Evolutionary conservation across 1,140 invertebrate species (phyloP).

Genomic region (Helicoverpa armigera): DNA sequence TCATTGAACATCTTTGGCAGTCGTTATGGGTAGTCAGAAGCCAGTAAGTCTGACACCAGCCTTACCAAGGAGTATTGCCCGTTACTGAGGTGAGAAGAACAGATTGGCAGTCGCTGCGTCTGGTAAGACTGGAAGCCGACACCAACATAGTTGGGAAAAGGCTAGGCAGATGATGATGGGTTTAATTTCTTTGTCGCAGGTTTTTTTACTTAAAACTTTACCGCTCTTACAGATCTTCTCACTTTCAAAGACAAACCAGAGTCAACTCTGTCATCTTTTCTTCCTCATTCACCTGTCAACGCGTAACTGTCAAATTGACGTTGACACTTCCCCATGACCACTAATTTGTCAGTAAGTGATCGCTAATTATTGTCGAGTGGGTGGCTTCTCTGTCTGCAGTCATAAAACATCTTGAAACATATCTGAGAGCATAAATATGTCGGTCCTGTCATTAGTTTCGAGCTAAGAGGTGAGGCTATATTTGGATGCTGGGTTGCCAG

Average conservation of each 20-base stretch:
- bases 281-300: neutral
- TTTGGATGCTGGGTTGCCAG: slow-evolving; percentile 13
- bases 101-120: no score
- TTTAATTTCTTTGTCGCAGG: no score
- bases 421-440: slow-evolving; percentile 5
- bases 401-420: slow-evolving; percentile 1
- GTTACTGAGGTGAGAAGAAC: no score
- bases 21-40: no score
- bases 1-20: no score
- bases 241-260: neutral
- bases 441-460: neutral
- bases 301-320: neutral
- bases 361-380: slow-evolving; percentile 8
- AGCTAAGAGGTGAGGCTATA: slow-evolving; percentile 17
- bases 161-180: no score
- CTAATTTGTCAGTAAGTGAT: slow-evolving; percentile 27
- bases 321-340: neutral
- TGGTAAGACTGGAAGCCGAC: no score
- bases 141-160: no score
- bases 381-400: neutral
- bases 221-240: no score
- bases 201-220: no score
- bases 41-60: no score
- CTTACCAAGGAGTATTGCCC: no score
- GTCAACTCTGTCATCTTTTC: neutral